A percentile compares a stretch with the other conserved stretches of the same genome.
Evolutionary conservation across 64 coral and sea anemone species (phyloP).

Genomic region (Montipora efflorescens): DNA sequence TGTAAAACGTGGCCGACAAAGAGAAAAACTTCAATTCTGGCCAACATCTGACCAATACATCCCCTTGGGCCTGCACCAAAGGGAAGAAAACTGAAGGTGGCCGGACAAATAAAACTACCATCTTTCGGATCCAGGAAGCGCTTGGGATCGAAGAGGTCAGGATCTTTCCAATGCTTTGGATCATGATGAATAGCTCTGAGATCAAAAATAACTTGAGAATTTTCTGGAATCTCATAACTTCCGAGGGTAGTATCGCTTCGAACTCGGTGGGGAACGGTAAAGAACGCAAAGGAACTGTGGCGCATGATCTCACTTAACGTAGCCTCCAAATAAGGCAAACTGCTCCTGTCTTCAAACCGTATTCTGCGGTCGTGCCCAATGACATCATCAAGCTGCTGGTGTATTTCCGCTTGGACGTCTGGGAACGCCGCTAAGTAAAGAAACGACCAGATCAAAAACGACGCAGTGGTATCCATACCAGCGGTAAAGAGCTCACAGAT

Average conservation of each 20-base stretch:
- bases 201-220: constrained; percentile 42
- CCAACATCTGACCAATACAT: constrained; percentile 58
- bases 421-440: constrained; percentile 69
- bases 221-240: constrained; percentile 48
- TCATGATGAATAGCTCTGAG: constrained; percentile 58
- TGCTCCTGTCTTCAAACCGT: neutral
- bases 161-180: constrained; percentile 16
- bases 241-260: constrained; percentile 32
- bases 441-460: constrained; percentile 46
- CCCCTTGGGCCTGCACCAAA: constrained; percentile 61
- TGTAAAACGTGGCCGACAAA: constrained; percentile 37
- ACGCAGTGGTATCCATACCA: constrained; percentile 68
- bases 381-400: constrained; percentile 74
- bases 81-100: constrained; percentile 26
- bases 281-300: neutral
- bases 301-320: constrained; percentile 43
- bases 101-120: constrained; percentile 16
- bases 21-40: constrained; percentile 48
- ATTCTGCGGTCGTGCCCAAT: constrained; percentile 24
- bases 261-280: constrained; percentile 25
- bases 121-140: constrained; percentile 47
- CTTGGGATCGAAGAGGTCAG: constrained; percentile 47
- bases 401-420: constrained; percentile 77
- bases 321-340: constrained; percentile 60
- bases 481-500: constrained; percentile 69